These are phyloP conservation scores for Takifugu bimaculatus DNA, from an alignment of 2,113 vertebrate genomes.

Conservation along the genomic window DNA sequence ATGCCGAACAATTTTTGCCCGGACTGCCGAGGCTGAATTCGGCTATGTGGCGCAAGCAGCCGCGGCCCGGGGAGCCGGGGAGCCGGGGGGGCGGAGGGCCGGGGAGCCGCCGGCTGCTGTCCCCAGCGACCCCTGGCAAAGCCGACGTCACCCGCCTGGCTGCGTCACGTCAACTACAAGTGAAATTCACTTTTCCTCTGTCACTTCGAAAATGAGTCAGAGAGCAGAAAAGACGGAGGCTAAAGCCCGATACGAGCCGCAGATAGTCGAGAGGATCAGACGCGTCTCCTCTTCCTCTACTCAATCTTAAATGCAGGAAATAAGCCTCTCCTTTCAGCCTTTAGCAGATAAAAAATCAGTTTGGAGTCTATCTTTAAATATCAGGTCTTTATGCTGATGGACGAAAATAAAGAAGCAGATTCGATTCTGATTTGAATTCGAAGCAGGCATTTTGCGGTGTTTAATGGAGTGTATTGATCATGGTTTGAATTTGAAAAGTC, in stretches of 20 bases:
- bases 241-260: constrained; percentile 20
- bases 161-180: constrained; percentile 22
- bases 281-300: not conserved
- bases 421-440: too few relatives aligned
- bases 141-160: constrained; percentile 36
- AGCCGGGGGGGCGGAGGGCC: too few relatives aligned
- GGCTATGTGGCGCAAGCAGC: constrained; percentile 6
- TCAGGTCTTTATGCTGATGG: too few relatives aligned
- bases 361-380: too few relatives aligned
- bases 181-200: constrained; percentile 38
- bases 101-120: too few relatives aligned
- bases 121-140: constrained; percentile 9
- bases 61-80: too few relatives aligned
- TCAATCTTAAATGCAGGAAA: not conserved
- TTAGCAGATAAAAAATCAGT: constrained; percentile 23
- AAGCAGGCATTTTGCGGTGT: too few relatives aligned
- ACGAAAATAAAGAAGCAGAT: too few relatives aligned
- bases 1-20: constrained; percentile 57
- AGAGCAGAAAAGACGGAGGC: constrained; percentile 26
- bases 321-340: constrained; percentile 16
- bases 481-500: constrained; percentile 35
- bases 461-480: constrained; percentile 19
- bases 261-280: constrained; percentile 55
- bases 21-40: constrained; percentile 12
- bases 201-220: constrained; percentile 68